Percentiles rank a stretch among this genome's conserved stretches.
phyloP scores from a whole-genome alignment of 2,888 invertebrate species.

The Tiphia femorata region DNA sequence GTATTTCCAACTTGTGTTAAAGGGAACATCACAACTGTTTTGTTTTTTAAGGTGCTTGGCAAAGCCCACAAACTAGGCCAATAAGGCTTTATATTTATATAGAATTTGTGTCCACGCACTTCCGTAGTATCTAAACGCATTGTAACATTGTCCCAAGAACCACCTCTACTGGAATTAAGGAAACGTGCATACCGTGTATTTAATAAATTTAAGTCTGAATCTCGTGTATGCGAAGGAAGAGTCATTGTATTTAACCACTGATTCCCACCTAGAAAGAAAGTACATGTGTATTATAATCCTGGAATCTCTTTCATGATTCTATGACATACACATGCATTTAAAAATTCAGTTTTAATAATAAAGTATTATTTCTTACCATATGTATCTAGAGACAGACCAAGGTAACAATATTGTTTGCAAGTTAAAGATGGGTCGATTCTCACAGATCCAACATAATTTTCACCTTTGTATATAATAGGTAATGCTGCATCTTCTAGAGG shows the following conservation, averaged over 20 bases:
- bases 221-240: conserved; percentile 77
- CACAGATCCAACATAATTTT: conserved; percentile 72
- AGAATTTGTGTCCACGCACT: conserved; percentile 76
- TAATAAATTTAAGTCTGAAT: conserved; percentile 78
- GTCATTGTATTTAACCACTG: conserved; percentile 78
- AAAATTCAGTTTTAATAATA: neutral
- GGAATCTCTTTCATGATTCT: neutral
- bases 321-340: neutral
- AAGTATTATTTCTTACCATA: conserved; percentile 71
- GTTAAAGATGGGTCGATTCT: conserved; percentile 80
- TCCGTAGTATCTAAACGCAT: conserved; percentile 83
- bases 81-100: conserved; percentile 76
- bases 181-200: conserved; percentile 75
- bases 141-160: conserved; percentile 77
- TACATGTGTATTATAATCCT: neutral
- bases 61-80: conserved; percentile 75
- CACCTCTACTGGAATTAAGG: conserved; percentile 70
- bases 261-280: conserved; percentile 73
- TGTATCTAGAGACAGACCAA: conserved; percentile 78
- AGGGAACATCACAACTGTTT: conserved; percentile 75
- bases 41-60: conserved; percentile 61
- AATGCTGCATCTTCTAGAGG: conserved; percentile 59
- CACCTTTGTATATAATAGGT: conserved; percentile 64
- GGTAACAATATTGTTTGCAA: conserved; percentile 83
- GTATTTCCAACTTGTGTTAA: conserved; percentile 81